Conservation (phyloP, 1,140 invertebrate genomes). For the Physella acuta region DNA sequence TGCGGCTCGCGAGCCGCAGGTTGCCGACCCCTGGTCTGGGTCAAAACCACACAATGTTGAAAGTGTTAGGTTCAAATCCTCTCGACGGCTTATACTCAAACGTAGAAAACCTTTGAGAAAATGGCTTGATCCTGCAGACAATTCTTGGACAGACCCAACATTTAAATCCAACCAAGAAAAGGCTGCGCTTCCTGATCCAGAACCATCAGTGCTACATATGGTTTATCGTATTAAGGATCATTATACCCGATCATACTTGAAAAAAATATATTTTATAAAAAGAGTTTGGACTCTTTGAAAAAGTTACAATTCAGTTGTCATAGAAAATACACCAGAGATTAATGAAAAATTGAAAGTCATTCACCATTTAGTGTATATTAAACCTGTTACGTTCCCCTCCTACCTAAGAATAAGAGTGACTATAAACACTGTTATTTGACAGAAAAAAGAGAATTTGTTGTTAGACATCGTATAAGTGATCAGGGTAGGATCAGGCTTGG, state of each 20-base stretch:
- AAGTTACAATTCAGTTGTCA: slow-evolving; percentile 41
- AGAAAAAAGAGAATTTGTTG: slow-evolving; percentile 75
- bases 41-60: no score
- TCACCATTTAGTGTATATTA: slow-evolving; percentile 83
- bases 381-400: slow-evolving; percentile 80
- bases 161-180: slow-evolving; percentile 21
- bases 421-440: slow-evolving; percentile 72
- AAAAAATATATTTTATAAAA: slow-evolving; percentile 70
- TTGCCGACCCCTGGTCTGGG: no score
- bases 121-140: slow-evolving; percentile 32
- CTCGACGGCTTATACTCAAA: not conserved
- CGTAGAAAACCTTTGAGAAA: slow-evolving; percentile 24
- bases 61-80: not conserved
- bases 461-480: slow-evolving; percentile 51
- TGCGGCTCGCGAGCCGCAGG: no score
- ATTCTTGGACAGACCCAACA: slow-evolving; percentile 38
- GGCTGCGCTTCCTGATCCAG: slow-evolving; percentile 27
- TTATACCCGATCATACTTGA: slow-evolving; percentile 72
- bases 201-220: slow-evolving; percentile 75
- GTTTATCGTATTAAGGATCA: slow-evolving; percentile 71
- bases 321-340: slow-evolving; percentile 40
- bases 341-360: slow-evolving; percentile 73
- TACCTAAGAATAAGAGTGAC: slow-evolving; percentile 70
- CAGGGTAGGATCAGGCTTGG: slow-evolving; percentile 14
- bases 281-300: slow-evolving; percentile 64